phyloP scores from a whole-genome alignment of 2,888 invertebrate genomes.

The Biston betularia region DNA sequence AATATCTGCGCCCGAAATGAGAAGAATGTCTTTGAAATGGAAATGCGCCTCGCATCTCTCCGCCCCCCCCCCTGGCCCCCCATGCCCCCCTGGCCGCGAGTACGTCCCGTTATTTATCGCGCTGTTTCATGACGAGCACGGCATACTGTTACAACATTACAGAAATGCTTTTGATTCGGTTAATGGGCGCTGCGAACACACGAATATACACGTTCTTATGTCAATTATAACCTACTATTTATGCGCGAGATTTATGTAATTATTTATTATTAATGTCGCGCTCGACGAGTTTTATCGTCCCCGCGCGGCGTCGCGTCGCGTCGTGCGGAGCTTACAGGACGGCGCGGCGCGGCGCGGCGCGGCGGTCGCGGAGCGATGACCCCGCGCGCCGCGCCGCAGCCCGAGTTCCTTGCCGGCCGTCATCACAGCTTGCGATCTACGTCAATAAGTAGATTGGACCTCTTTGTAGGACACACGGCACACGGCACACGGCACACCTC shows the following conservation, averaged over 20 bases:
- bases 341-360: too few relatives aligned
- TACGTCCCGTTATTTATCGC: conserved; percentile 56
- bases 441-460: too few relatives aligned
- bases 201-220: conserved; percentile 22
- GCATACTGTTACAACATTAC: conserved; percentile 49
- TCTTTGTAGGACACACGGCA: too few relatives aligned
- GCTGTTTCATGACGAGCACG: conserved; percentile 49
- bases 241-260: conserved; percentile 9
- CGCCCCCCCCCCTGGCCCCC: conserved; percentile 23
- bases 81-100: conserved; percentile 14
- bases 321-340: not conserved
- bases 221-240: conserved; percentile 17
- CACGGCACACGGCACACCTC: too few relatives aligned
- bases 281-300: not conserved
- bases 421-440: too few relatives aligned
- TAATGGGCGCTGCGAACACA: conserved; percentile 38
- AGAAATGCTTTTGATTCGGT: conserved; percentile 53
- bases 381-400: not conserved
- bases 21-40: conserved; percentile 72
- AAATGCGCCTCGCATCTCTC: conserved; percentile 51
- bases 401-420: too few relatives aligned
- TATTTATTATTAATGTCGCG: conserved; percentile 5
- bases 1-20: conserved; percentile 61
- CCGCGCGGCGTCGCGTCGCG: too few relatives aligned
- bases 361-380: not conserved